Evolutionary conservation across 2,888 invertebrate species (phyloP).

Genomic region (Hirtodrosophila trivittata): DNA sequence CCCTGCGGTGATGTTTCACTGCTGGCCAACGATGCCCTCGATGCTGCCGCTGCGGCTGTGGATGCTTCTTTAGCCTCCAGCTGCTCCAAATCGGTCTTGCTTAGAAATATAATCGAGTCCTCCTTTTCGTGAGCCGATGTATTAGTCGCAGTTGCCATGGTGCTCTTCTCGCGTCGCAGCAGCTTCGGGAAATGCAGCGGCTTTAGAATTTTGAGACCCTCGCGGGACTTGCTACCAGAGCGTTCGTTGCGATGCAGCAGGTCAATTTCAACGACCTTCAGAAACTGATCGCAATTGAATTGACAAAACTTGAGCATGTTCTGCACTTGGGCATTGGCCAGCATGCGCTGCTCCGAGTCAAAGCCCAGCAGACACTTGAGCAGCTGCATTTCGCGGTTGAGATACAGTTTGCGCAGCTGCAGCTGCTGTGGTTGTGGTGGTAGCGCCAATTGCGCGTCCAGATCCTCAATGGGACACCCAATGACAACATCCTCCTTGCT

Average conservation of each 20-base stretch:
- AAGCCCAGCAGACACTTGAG: constrained; percentile 82
- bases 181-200: constrained; percentile 82
- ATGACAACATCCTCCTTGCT: constrained; percentile 84
- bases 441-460: constrained; percentile 72
- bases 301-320: constrained; percentile 84
- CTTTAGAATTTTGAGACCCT: constrained; percentile 86
- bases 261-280: constrained; percentile 83
- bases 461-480: constrained; percentile 85
- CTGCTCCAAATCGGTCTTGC: constrained; percentile 87
- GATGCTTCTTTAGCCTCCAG: constrained; percentile 84
- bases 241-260: constrained; percentile 82
- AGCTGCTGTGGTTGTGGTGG: constrained; percentile 72
- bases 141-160: constrained; percentile 62
- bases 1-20: constrained; percentile 20
- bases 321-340: constrained; percentile 83
- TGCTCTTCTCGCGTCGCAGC: constrained; percentile 82
- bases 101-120: constrained; percentile 88
- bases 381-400: constrained; percentile 83
- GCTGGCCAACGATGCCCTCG: constrained; percentile 59
- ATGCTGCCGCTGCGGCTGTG: constrained; percentile 37
- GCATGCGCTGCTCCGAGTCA: constrained; percentile 83
- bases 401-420: constrained; percentile 85
- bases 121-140: constrained; percentile 85
- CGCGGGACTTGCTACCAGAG: constrained; percentile 84
- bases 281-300: constrained; percentile 83